Percentiles rank a stretch among this genome's conserved stretches.
Evolutionary conservation across 2,113 vertebrate species (phyloP).

Genomic region (Isurus oxyrinchus): DNA sequence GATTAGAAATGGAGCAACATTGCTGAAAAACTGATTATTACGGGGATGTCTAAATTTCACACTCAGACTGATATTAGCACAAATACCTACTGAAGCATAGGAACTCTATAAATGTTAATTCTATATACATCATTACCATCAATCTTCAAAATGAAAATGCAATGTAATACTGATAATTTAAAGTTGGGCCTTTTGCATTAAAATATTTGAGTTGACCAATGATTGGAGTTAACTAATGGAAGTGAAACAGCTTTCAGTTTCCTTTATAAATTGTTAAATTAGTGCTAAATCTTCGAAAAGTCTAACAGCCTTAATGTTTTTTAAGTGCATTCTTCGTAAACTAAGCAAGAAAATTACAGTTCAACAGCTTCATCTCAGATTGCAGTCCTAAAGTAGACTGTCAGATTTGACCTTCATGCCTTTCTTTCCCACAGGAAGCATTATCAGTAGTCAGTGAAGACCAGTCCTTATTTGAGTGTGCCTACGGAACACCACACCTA

Average conservation of each 20-base stretch:
- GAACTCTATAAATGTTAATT: background rate
- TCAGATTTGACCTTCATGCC: background rate
- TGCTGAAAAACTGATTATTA: background rate
- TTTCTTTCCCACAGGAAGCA: slow-evolving; percentile 62
- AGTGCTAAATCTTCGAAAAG: background rate
- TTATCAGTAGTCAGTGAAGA: slow-evolving; percentile 81
- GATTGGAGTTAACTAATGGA: background rate
- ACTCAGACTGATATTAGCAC: background rate
- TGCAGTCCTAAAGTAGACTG: background rate
- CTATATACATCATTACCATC: background rate
- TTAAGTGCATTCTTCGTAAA: background rate
- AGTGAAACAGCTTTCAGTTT: background rate
- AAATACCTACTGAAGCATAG: background rate
- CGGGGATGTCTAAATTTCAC: background rate
- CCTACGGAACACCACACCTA: slow-evolving; percentile 72
- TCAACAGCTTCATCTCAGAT: background rate
- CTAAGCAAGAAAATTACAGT: background rate
- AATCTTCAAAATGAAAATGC: background rate
- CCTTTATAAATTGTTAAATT: background rate
- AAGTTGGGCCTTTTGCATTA: background rate
- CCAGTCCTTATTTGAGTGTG: slow-evolving; percentile 78
- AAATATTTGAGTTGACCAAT: background rate
- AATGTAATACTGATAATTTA: background rate
- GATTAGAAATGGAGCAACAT: background rate
- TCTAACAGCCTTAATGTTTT: background rate